phyloP scores from a whole-genome alignment of 2,113 vertebrate species.

The Myrmophylax atrothorax region DNA sequence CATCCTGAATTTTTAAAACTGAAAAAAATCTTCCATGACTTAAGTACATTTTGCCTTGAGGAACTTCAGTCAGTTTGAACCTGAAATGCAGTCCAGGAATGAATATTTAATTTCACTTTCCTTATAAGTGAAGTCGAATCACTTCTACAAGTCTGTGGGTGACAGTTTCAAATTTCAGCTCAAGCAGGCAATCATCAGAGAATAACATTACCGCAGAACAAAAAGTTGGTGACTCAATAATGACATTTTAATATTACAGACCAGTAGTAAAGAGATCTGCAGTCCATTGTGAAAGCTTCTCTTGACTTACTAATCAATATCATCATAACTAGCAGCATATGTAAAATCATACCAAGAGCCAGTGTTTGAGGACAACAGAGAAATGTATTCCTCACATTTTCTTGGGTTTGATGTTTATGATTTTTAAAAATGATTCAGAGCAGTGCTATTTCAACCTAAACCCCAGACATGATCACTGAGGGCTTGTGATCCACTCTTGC shows the following conservation, averaged over 20 bases:
- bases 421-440: constrained; percentile 42
- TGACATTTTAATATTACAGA: constrained; percentile 79
- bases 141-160: constrained; percentile 76
- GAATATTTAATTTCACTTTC: constrained; percentile 85
- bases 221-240: constrained; percentile 75
- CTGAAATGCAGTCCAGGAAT: constrained; percentile 78
- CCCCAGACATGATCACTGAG: neutral
- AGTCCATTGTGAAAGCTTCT: constrained; percentile 70
- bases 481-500: neutral
- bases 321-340: constrained; percentile 74
- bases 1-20: constrained; percentile 66
- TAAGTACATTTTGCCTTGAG: constrained; percentile 81
- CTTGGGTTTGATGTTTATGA: constrained; percentile 2
- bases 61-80: constrained; percentile 78
- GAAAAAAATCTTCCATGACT: constrained; percentile 63
- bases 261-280: constrained; percentile 68
- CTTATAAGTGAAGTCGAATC: constrained; percentile 78
- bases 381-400: constrained; percentile 36
- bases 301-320: constrained; percentile 82
- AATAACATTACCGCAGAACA: constrained; percentile 73
- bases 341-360: constrained; percentile 63
- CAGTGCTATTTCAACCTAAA: neutral
- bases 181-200: constrained; percentile 77
- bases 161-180: constrained; percentile 82
- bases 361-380: constrained; percentile 67